Evolutionary conservation across 2,113 vertebrate genomes (phyloP), one percentile per base, ranked within the genome.

Genomic region (Odontesthes bonariensis): DNA sequence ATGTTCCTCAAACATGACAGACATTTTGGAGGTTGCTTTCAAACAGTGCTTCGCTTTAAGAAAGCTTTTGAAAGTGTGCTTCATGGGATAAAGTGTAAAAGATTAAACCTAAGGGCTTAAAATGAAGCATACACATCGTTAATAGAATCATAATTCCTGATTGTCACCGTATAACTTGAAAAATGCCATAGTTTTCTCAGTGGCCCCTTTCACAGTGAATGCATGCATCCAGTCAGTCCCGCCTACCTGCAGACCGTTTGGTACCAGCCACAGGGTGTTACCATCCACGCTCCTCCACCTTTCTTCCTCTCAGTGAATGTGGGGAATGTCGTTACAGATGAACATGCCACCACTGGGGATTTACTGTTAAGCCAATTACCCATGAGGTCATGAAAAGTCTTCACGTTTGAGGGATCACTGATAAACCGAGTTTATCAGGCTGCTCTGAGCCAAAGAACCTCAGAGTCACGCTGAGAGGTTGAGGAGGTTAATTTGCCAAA

Each of bases 311-410:
- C 46, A 0, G 60, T 64, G 63, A 69, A 70, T 35, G 63, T n/a
- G 19, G 53, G 56, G 63, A 68, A 83, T 68, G 71, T 59, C 19
- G 8, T 74, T 58, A 51, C 49, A 44, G 69, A 73, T 14, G 56
- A 77, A 69, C 35, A 22, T 0, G 55, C 14, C 72, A 58, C 63
- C 1, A 0, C 47, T 74, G 56, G 2, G 27, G 82, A 81, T 86
- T 89, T 80, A 35, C 59, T 22, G 72, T 81, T 86, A 79, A 90
- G 75, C 80, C 87, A 80, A 84, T 90, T 86, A 86, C 33, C 64
- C 51, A 20, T 6, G 4, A 79, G 69, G 68, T 83, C 74, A 73
- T 23, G 68, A 14, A 13, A 77, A 70, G 73, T 44, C 32, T 58
- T 75, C 63, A 70, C 64, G 19, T 82, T 77, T 57, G 62, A 77